Evolutionary conservation across 2,888 invertebrate species (phyloP), one percentile per base, ranked within the genome.

Genomic region (Trichogramma dendrolimi): DNA sequence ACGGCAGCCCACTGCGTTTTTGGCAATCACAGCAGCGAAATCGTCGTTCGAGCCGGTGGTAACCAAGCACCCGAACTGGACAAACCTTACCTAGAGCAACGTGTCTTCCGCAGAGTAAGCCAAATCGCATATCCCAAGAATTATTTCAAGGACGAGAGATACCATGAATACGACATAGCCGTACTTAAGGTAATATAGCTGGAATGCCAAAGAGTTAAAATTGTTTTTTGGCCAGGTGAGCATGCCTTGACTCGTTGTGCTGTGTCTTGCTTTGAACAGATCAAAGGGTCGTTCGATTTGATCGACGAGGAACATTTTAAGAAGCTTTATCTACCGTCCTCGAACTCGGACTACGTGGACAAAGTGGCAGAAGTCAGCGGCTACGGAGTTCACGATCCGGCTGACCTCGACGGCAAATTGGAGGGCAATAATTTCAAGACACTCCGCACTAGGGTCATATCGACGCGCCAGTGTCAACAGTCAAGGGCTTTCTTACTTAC

Each of bases 1-100:
- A 61, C 61, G 2, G 61, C 53, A 2, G 61, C 61, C 0, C 56
- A 57, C 7, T 61, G 61, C 44, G 57, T 61, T 5, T 1, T 43
- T 27, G 44, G 49, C 1, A 11, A 40, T 1, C n/a, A 39, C 4
- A 44, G 50, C 11, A 4, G 4, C 39, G 43, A 57, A 1, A 42
- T 61, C 4, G 43, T 61, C 4, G 43, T 61, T 1, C 47, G 57
- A 14, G 39, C 11, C 27, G 61, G 61, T 4, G 47, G 44, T 39
- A 39, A 43, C 5, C 2, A 10, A 4, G 39, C 41, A 1, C 39
- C 57, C 4, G 4, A 11, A 27, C 41, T n/a, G 2, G 6, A 3
- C 4, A 1, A 8, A 40, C 47, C 55, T 2, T 52, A 48, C 2
- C 8, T 39, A 4, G 55, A 51, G 7, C 38, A 6, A 1, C 42